These are phyloP conservation scores for Platanista minor DNA, from an alignment of 2,113 vertebrate genomes.

Conservation along the genomic window DNA sequence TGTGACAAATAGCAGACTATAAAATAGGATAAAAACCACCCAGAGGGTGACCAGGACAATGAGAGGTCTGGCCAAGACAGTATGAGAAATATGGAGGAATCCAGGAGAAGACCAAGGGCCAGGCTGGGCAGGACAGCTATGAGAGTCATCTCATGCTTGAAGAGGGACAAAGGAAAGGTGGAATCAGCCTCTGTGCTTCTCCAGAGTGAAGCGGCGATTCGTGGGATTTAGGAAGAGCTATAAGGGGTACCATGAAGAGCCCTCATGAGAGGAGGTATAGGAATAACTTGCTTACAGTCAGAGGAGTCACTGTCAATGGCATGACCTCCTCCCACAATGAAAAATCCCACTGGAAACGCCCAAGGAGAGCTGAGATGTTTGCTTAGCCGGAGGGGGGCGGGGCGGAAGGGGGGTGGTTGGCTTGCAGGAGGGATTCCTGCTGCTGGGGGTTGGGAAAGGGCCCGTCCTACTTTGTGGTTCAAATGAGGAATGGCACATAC, in stretches of 20 bases:
- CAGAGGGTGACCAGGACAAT: fast-evolving
- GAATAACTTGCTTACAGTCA: not conserved
- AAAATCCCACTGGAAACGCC: not conserved
- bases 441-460: not conserved
- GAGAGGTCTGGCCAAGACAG: not conserved
- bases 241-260: not conserved
- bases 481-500: not conserved
- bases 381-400: not conserved
- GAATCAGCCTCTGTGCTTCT: not conserved
- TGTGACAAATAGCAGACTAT: not conserved
- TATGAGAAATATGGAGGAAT: fast-evolving
- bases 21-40: not conserved
- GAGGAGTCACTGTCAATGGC: not conserved
- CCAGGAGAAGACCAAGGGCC: fast-evolving
- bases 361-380: not conserved
- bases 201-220: not conserved
- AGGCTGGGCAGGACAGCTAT: fast-evolving
- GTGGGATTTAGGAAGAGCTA: not conserved
- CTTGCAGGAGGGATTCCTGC: not conserved
- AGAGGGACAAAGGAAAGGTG: not conserved
- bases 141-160: too few species aligned
- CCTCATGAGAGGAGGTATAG: fast-evolving
- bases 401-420: not conserved
- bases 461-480: not conserved
- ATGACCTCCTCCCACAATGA: not conserved